Evolutionary conservation across 2,888 invertebrate genomes (phyloP), one percentile per base, ranked within the genome.

Genomic region (Sarcophaga rosellei): DNA sequence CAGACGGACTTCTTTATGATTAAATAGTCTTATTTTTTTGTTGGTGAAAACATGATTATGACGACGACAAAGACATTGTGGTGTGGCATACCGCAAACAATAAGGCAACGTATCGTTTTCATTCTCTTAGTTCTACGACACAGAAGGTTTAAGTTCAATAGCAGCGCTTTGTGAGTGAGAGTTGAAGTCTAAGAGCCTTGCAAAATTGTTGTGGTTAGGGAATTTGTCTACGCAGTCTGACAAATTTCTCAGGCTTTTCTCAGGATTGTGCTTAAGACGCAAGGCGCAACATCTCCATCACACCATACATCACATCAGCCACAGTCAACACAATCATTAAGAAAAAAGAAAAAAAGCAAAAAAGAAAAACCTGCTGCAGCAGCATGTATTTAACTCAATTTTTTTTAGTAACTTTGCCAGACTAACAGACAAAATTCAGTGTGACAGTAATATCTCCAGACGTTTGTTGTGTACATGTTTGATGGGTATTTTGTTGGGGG

Each of bases 51-150:
- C 74, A 62, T 59, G 59, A 72, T 76, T 72, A 72, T 76, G 63
- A 82, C 47, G 65, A 82, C 72, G 35, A 82, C 47, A 72, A 82
- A 77, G 35, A 77, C 61, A 82, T 77, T 76, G 76, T 82, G 61
- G 72, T 76, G 77, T 82, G 72, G 77, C 53, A 66, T 47, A n/a
- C 77, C 72, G 45, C 72, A 82, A 45, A 82, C 66, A 81, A 81
- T 68, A 68, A 74, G 12, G 53, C 17, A 17, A 17, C 17, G 44
- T 35, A 75, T 59, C 23, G 21, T 72, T 75, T 63, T n/a, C n/a
- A 10, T 35, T 12, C 66, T 68, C 21, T 1, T 11, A 20, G 23
- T n/a, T 12, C 62, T n/a, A 20, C 25, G 21, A 63, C 12, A 66
- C 21, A 65, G 2, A 35, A 68, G 10, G 3, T 47, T 65, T 80